phyloP scores from a whole-genome alignment of 2,113 vertebrate species.

The Neogale vison region DNA sequence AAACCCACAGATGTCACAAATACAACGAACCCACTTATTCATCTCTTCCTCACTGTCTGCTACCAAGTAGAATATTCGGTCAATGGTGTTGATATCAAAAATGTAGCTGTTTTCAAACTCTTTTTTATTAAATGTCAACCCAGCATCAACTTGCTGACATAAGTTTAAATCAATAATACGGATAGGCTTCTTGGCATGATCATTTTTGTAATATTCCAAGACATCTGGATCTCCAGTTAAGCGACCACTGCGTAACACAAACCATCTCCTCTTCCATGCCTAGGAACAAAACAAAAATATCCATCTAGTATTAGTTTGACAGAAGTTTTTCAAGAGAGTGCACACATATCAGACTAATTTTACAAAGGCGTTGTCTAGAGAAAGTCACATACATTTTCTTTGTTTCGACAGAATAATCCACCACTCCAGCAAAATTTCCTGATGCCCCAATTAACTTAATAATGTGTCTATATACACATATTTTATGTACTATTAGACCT shows the following conservation, averaged over 20 bases:
- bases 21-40: slow-evolving; percentile 99
- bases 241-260: slow-evolving; percentile 97
- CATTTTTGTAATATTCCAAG: slow-evolving; percentile 99
- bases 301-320: neutral
- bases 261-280: slow-evolving; percentile 99
- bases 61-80: slow-evolving; percentile 98
- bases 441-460: neutral
- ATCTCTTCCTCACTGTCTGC: slow-evolving; percentile 99
- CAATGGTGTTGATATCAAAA: slow-evolving; percentile 99
- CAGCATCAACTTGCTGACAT: slow-evolving; percentile 99
- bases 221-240: slow-evolving; percentile 98
- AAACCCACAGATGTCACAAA: slow-evolving; percentile 99
- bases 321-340: neutral
- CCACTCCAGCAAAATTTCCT: neutral
- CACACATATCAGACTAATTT: neutral
- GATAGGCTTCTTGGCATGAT: slow-evolving; percentile 98
- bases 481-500: neutral
- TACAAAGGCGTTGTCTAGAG: neutral
- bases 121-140: slow-evolving; percentile 98
- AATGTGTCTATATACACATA: neutral
- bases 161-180: slow-evolving; percentile 99
- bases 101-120: slow-evolving; percentile 99
- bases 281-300: slow-evolving; percentile 73
- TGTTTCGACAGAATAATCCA: neutral
- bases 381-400: neutral